Evolutionary conservation across 2,113 vertebrate genomes (phyloP), one percentile per base, ranked within the genome.

Genomic region (Chrysemys picta): DNA sequence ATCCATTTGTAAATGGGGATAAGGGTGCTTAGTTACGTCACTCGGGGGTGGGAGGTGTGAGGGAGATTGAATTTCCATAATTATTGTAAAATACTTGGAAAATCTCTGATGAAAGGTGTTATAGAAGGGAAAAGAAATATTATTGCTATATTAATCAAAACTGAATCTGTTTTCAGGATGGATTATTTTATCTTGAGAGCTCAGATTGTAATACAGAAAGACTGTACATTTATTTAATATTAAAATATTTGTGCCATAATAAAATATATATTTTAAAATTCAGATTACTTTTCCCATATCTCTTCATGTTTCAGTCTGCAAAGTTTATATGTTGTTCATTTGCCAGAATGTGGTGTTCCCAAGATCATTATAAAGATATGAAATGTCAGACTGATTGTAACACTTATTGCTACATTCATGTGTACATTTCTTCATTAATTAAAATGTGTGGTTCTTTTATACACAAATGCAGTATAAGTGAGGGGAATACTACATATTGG

Each of bases 191-290:
- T 94, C 59, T 93, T 94, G 57, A 93, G 91, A 80, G 25, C 47
- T 85, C 16, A 92, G 93, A 17, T 38, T 53, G 47, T 50, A 91
- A 85, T 45, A 81, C n/a, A 83, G 49, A 83, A 95, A 80, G 53
- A 81, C 59, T 6, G 69, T 81, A 78, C 84, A 1, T 59, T 93
- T 89, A 82, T 52, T 93, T 89, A 93, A 88, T 91, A 86, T 19
- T 42, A 87, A 52, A 76, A 89, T 47, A 31, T n/a, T 56, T 29
- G 82, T 96, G 79, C 76, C 83, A 91, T 94, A 96, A 90, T 90
- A 82, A 86, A 80, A 65, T 38, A 85, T 4, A 2, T 50, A 86
- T 65, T 93, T 85, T 12, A 76, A 86, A 93, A 88, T 91, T 35
- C 42, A 91, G 5, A 7, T 91, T 76, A 21, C 19, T 92, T 82